phyloP scores from a whole-genome alignment of 2,113 vertebrate genomes.

The Setophaga petechia region DNA sequence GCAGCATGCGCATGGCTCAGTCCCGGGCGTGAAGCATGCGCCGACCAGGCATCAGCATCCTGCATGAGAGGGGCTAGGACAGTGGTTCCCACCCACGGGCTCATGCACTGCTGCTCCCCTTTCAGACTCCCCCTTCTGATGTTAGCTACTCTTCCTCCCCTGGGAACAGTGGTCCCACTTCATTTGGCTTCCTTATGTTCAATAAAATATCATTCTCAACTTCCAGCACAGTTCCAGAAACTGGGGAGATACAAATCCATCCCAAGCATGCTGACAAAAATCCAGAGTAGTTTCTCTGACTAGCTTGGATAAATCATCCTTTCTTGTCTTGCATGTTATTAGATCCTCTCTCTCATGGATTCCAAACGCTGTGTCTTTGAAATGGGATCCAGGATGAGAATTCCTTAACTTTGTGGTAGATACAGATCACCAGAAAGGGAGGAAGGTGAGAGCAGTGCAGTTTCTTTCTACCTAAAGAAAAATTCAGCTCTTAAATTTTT shows the following conservation, averaged over 20 bases:
- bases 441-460: not conserved
- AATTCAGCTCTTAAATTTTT: not conserved
- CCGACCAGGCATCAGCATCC: not conserved
- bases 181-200: not conserved
- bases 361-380: not conserved
- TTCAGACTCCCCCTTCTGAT: not conserved
- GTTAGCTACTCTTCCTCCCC: not conserved
- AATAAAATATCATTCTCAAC: not conserved
- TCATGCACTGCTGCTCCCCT: not conserved
- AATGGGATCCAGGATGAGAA: not conserved
- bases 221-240: not conserved
- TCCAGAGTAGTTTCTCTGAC: not conserved
- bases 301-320: not conserved
- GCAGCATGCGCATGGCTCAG: slow-evolving; percentile 44
- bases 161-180: not conserved
- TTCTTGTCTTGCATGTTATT: not conserved
- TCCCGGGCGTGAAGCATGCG: slow-evolving; percentile 30
- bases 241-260: not conserved
- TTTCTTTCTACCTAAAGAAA: not conserved
- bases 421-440: not conserved
- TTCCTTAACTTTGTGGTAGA: not conserved
- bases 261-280: not conserved
- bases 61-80: slow-evolving; percentile 30
- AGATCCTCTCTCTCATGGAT: not conserved
- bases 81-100: slow-evolving; percentile 54